Evolutionary conservation across 2,113 vertebrate species (phyloP).

Genomic region (Drymodes brunneopygia): DNA sequence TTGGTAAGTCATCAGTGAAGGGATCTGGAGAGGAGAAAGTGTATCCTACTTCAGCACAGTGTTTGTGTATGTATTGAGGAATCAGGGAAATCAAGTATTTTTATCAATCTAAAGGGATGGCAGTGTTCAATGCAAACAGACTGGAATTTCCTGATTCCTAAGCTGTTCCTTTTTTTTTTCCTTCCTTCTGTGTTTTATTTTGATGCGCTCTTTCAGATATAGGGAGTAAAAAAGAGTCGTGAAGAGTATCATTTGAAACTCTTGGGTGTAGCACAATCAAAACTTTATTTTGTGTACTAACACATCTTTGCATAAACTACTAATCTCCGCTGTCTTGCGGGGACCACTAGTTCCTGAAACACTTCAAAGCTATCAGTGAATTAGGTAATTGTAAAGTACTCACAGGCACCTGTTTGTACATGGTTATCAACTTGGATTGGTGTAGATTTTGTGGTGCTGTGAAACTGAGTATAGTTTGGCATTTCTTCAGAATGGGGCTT

Average conservation of each 20-base stretch:
- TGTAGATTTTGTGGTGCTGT: neutral
- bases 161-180: neutral
- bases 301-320: neutral
- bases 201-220: neutral
- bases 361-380: neutral
- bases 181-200: neutral
- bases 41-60: neutral
- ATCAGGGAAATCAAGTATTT: neutral
- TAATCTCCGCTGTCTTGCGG: neutral
- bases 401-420: neutral
- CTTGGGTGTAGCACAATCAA: neutral
- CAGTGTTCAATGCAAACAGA: neutral
- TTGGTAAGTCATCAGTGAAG: neutral
- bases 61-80: neutral
- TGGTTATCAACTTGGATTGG: neutral
- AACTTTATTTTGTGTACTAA: neutral
- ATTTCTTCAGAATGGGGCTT: neutral
- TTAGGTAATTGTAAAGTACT: neutral
- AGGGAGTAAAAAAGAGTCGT: fast-evolving
- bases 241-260: neutral
- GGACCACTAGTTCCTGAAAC: neutral
- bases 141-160: neutral
- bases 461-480: neutral
- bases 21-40: neutral
- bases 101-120: neutral